Evolutionary conservation across 2,888 invertebrate genomes (phyloP), one percentile per base, ranked within the genome.

Genomic region (Actias luna): DNA sequence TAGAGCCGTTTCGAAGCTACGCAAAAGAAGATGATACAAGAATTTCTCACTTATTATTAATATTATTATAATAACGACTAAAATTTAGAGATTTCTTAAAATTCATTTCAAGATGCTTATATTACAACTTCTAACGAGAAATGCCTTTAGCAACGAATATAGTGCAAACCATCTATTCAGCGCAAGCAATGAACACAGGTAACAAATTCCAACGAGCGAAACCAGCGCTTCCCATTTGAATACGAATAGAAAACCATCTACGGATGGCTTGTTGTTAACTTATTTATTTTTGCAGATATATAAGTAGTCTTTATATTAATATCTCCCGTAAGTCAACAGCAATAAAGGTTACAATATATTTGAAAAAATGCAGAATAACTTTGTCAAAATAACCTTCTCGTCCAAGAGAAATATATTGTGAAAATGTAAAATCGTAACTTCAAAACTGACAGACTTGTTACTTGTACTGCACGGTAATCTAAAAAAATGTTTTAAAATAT

Each of bases 191-290:
- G 27, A 27, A 55, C 52, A 55, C 27, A 55, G 52, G 52, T 16
- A 55, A 29, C 52, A 55, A 55, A 27, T 27, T 55, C 29, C 52
- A 55, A 55, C 52, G 14, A 29, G 18, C 52, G 52, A 55, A 55
- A 33, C 61, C 61, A 61, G 52, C 33, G 52, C 60, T 18, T 58
- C 63, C 46, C 65, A 69, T 65, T 67, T 69, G 64, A 67, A 69
- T 69, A 63, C 61, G 67, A 69, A 69, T 67, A 64, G 60, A 58
- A 63, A 59, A 61, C 60, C 65, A 65, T 65, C 65, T 65, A 65
- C 50, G 63, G 18, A 46, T 65, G 61, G 52, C 52, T 29, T 27
- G 52, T 25, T 55, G 52, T 29, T 46, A 55, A 55, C 61, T 55
- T 61, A 61, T 36, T 39, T 42, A 64, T 57, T 61, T 29, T 29